Evolutionary conservation across 2,797 vertebrate genomes (phyloP).

Genomic region (Pantherophis alleghaniensis): DNA sequence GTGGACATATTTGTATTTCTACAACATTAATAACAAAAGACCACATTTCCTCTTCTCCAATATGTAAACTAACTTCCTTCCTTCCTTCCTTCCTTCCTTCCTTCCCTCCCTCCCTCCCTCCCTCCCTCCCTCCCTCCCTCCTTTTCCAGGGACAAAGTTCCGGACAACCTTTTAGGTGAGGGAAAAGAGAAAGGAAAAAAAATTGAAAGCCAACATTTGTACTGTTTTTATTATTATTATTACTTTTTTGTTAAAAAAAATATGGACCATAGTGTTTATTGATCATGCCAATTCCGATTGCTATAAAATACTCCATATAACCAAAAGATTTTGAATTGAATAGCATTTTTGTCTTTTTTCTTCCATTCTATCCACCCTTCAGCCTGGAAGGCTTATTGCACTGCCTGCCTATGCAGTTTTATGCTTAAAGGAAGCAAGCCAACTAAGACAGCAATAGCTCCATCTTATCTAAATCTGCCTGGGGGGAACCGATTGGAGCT

Average conservation of each 20-base stretch:
- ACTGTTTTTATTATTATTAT: not conserved
- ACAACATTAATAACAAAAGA: constrained; percentile 79
- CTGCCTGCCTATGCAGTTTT: constrained; percentile 5
- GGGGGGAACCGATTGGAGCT: constrained; percentile 53
- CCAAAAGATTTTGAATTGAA: not conserved
- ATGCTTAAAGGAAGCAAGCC: constrained; percentile 48
- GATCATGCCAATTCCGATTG: not conserved
- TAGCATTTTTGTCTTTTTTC: constrained; percentile 26
- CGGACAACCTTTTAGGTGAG: constrained; percentile 16
- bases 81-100: not conserved
- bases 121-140: too few species aligned
- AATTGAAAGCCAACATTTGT: not conserved
- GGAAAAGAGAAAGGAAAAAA: not conserved
- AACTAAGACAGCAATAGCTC: constrained; percentile 55
- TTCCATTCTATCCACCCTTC: not conserved
- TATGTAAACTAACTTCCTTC: constrained; percentile 49
- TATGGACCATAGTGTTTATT: not conserved
- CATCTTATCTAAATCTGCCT: constrained; percentile 59
- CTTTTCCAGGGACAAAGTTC: constrained; percentile 1
- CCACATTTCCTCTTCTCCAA: constrained; percentile 64
- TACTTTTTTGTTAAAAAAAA: not conserved
- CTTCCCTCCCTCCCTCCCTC: too few species aligned
- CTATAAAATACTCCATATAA: not conserved
- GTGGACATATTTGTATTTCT: constrained; percentile 85
- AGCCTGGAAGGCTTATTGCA: constrained; percentile 32